phyloP scores from a whole-genome alignment of 2,113 vertebrate genomes.

The Choloepus hoffmanni region DNA sequence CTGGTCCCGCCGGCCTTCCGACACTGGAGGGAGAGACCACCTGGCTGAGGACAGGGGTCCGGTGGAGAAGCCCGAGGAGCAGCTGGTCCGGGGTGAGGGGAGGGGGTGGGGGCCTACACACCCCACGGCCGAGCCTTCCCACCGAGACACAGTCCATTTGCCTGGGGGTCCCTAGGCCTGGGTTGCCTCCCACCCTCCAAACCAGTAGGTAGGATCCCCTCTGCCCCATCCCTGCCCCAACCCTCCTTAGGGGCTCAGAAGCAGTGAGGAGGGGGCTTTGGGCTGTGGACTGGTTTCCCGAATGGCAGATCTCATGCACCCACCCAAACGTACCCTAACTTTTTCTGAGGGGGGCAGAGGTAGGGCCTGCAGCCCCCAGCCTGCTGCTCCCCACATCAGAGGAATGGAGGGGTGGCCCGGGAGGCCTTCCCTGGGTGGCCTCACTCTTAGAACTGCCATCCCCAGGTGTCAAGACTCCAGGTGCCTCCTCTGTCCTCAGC shows the following conservation, averaged over 20 bases:
- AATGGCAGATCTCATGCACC: not conserved
- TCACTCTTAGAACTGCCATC: not conserved
- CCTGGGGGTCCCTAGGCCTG: not conserved
- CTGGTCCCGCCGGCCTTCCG: slow-evolving; percentile 91
- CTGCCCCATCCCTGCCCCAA: not conserved
- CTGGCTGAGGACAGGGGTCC: not conserved
- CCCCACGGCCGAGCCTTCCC: not conserved
- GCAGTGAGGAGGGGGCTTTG: not conserved
- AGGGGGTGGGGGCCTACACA: accelerated
- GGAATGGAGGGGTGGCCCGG: accelerated
- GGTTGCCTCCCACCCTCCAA: not conserved
- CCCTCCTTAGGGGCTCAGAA: not conserved
- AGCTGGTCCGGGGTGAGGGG: accelerated
- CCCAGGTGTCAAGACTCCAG: not conserved
- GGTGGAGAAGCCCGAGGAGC: accelerated
- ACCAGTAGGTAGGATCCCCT: not conserved
- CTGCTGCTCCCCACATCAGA: not conserved
- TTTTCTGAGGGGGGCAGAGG: not conserved
- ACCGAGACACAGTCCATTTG: not conserved
- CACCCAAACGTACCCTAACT: too few relatives aligned
- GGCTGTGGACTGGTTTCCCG: not conserved
- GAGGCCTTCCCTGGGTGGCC: not conserved
- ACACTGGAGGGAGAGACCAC: slow-evolving; percentile 81
- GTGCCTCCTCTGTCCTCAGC: not conserved
- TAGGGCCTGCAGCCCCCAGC: not conserved